Evolutionary conservation across 2,797 vertebrate species (phyloP), one percentile per base, ranked within the genome.

Genomic region (Lindbergichthys nudifrons): DNA sequence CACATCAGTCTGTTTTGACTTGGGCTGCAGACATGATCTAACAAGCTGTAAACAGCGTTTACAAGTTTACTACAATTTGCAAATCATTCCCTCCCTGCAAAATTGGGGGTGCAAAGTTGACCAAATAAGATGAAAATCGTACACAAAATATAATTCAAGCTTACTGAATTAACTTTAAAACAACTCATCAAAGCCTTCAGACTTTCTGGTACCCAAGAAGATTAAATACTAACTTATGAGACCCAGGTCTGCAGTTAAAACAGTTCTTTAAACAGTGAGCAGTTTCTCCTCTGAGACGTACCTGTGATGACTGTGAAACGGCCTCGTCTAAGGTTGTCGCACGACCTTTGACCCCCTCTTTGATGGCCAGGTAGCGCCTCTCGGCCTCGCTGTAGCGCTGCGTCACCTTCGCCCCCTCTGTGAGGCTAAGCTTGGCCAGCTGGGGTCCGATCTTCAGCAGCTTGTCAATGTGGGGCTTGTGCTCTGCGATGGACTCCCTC

Each of bases 391-490:
- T 70, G 89, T 96, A 98, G 75, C 96, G 97, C 47, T 95, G 93
- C 73, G 94, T 96, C 69, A 99, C 94, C 43, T 93, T 91, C 18
- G 90, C 93, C 3, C 97, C 97, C 86, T 99, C 71, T 97, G 95
- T 0, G 94, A 8, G 83, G 83, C 98, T 99, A 79, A 99, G 94
- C 71, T 97, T 94, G 14, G 95, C 97, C 87, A 99, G 91, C 85
- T 97, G 97, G 0, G 98, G 98, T 4, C 98, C 98, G 5, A 99
- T 99, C 93, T 99, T 99, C 87, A 99, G 91, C 81, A 99, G 95
- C 88, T 99, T 99, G 94, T 99, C 98, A 32, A 99, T 98, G 84
- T 99, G 97, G 43, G 98, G 98, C 67, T 99, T 99, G 86, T 99
- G 98, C 42, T 99, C 98, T 0, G 98, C 95, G 8, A 99, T 98